A percentile compares a stretch with the other conserved stretches of the same genome.
Conservation (phyloP, 2,888 invertebrate genomes). For the Athalia rosae region DNA sequence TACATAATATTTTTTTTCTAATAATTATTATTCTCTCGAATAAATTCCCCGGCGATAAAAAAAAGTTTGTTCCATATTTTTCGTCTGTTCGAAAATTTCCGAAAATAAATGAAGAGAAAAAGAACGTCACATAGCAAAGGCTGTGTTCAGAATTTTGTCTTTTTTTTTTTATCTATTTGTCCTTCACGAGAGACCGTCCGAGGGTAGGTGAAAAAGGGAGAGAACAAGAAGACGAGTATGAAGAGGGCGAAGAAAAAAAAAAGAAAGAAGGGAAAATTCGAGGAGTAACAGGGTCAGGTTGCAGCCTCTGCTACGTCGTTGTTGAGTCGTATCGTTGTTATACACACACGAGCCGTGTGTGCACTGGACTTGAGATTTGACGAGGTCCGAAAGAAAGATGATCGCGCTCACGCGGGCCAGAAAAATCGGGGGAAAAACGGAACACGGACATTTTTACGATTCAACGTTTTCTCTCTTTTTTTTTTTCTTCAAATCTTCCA, state of each 20-base stretch:
- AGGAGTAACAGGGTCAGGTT: slow-evolving; percentile 46
- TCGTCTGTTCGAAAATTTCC: neutral
- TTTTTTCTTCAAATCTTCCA: too few species aligned
- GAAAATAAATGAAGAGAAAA: too few species aligned
- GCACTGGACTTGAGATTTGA: slow-evolving; percentile 16
- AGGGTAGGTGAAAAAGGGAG: too few species aligned
- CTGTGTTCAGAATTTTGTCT: too few species aligned
- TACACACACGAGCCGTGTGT: neutral
- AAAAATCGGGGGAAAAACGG: too few species aligned
- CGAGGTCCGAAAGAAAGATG: neutral
- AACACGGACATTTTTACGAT: too few species aligned
- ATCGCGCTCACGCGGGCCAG: neutral
- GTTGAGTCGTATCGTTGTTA: slow-evolving; percentile 20
- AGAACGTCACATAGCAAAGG: too few species aligned
- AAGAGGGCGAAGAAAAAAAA: neutral
- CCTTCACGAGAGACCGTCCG: too few species aligned
- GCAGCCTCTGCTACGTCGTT: slow-evolving; percentile 33
- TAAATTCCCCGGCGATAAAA: neutral
- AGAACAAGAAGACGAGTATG: neutral
- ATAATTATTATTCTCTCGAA: neutral
- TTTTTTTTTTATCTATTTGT: too few species aligned
- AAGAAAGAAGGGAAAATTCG: neutral
- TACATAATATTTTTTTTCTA: too few species aligned
- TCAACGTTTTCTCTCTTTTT: too few species aligned
- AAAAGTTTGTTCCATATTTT: neutral